phyloP scores from a whole-genome alignment of 2,113 vertebrate genomes.

The Tachycineta bicolor region DNA sequence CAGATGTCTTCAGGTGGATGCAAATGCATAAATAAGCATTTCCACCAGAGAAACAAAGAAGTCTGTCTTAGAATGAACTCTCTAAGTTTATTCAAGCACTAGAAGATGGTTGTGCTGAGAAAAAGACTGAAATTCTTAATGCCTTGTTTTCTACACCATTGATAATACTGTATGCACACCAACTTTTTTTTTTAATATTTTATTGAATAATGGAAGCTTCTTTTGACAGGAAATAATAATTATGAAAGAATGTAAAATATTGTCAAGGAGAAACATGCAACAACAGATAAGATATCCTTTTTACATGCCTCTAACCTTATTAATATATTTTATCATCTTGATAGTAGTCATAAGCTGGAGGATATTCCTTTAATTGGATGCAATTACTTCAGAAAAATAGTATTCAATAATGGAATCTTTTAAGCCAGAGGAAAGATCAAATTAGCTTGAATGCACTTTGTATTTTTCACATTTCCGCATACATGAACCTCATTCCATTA shows the following conservation, averaged over 20 bases:
- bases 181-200: background rate
- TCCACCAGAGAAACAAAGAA: background rate
- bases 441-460: background rate
- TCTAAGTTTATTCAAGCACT: background rate
- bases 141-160: background rate
- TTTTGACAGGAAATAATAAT: background rate
- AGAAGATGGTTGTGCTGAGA: background rate
- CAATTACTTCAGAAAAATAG: background rate
- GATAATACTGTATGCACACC: background rate
- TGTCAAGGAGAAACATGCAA: background rate
- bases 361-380: background rate
- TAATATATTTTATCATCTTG: background rate
- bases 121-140: background rate
- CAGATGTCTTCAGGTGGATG: background rate
- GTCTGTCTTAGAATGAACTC: background rate
- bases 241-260: background rate
- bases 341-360: background rate
- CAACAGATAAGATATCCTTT: background rate
- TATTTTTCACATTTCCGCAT: background rate
- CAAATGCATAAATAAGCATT: background rate
- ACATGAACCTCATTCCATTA: background rate
- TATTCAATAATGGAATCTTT: background rate
- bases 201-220: background rate
- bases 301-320: background rate
- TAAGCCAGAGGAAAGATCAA: background rate